Percentiles rank a stretch among this genome's conserved stretches.
These are phyloP conservation scores for Ptilodon capucinus DNA, from an alignment of 2,888 invertebrate genomes.

Conservation along the genomic window DNA sequence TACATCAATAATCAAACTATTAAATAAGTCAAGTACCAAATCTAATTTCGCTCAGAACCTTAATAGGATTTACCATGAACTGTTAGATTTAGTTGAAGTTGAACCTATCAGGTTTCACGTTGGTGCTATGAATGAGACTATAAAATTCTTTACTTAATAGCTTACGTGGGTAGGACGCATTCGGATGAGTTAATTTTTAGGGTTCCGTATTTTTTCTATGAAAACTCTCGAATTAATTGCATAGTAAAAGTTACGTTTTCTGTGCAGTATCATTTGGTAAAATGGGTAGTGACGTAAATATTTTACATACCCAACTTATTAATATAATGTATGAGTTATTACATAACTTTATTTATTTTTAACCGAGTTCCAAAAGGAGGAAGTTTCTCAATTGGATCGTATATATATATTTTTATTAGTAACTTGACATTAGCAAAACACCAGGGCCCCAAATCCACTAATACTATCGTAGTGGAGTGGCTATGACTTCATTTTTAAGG, in stretches of 20 bases:
- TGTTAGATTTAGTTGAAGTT: slow-evolving; percentile 53
- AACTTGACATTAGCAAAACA: too few species aligned
- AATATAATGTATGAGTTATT: background rate
- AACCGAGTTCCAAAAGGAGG: too few species aligned
- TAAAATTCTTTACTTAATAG: slow-evolving; percentile 71
- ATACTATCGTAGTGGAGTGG: too few species aligned
- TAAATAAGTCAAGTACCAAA: slow-evolving; percentile 11
- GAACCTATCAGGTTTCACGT: slow-evolving; percentile 58
- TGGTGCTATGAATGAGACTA: slow-evolving; percentile 67
- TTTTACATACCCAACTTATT: background rate
- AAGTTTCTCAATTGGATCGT: too few species aligned
- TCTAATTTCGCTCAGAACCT: slow-evolving; percentile 38
- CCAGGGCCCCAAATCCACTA: too few species aligned
- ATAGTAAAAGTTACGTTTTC: background rate
- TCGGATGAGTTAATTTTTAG: slow-evolving; percentile 33
- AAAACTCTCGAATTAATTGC: too few species aligned
- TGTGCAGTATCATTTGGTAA: background rate
- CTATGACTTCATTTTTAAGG: too few species aligned
- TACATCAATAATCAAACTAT: background rate
- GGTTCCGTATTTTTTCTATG: background rate
- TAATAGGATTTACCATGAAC: slow-evolving; percentile 30
- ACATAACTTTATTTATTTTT: too few species aligned
- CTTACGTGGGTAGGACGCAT: slow-evolving; percentile 59
- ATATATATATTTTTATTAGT: too few species aligned
- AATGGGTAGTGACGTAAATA: background rate